A percentile compares a stretch with the other conserved stretches of the same genome.
phyloP scores from a whole-genome alignment of 1,140 invertebrate genomes.

The Dinoponera quadriceps region DNA sequence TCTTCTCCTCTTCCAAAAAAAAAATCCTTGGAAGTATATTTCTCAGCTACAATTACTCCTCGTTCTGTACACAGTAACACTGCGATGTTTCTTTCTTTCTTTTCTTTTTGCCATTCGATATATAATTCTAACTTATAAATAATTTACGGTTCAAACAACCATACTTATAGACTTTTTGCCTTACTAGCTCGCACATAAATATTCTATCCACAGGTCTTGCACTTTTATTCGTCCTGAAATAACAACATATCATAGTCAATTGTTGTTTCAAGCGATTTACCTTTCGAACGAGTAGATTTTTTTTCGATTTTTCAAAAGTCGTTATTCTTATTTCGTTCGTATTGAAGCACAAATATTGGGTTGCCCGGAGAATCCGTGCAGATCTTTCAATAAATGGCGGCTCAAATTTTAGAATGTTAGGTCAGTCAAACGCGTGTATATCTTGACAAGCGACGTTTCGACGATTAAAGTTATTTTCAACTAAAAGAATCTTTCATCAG shows the following conservation, averaged over 20 bases:
- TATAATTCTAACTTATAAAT: slow-evolving; percentile 69
- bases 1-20: slow-evolving; percentile 8
- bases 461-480: no score
- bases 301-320: background rate
- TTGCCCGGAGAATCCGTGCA: no score
- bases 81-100: no score
- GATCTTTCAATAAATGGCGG: no score
- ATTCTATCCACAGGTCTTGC: slow-evolving; percentile 49
- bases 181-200: slow-evolving; percentile 63
- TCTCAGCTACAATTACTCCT: slow-evolving; percentile 58
- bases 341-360: slow-evolving; percentile 3
- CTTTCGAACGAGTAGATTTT: background rate
- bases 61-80: slow-evolving; percentile 59
- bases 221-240: slow-evolving; percentile 80
- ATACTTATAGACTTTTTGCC: slow-evolving; percentile 64
- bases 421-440: no score
- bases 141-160: slow-evolving; percentile 64
- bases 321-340: background rate
- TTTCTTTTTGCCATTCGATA: slow-evolving; percentile 46
- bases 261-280: background rate
- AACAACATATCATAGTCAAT: slow-evolving; percentile 24
- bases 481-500: no score
- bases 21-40: slow-evolving; percentile 62
- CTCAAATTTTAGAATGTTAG: no score
- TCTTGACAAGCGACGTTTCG: no score